Evolutionary conservation across 53 echinoderm and acorn worm species (phyloP).

Genomic region (Paracentrotus lividus): DNA sequence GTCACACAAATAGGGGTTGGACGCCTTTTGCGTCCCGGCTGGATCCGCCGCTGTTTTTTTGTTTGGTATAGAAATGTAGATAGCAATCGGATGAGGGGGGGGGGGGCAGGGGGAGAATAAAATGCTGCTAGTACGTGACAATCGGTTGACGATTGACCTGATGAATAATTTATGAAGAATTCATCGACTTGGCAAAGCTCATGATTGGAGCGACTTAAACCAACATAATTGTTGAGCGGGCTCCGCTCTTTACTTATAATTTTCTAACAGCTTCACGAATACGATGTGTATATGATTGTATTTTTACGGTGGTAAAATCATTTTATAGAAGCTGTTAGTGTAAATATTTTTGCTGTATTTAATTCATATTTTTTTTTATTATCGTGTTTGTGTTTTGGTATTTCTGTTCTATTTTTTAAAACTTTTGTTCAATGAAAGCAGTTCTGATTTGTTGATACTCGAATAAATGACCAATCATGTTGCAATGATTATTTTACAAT

Average conservation of each 20-base stretch:
- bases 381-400: conserved; percentile 22
- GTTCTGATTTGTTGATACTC: conserved; percentile 31
- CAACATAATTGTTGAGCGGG: background rate
- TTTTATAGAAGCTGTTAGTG: background rate
- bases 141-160: background rate
- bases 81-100: no score
- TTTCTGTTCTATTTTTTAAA: conserved; percentile 39
- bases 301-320: background rate
- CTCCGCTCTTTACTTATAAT: background rate
- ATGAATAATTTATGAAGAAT: conserved; percentile 21
- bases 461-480: conserved; percentile 38
- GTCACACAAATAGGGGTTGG: no score
- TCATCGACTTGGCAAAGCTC: background rate
- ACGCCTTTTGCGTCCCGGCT: no score
- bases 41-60: no score
- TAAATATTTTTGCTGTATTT: conserved; percentile 1
- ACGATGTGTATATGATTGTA: background rate
- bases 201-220: background rate
- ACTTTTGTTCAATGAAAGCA: conserved; percentile 32
- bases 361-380: background rate
- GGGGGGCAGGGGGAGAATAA: no score
- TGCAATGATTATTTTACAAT: conserved; percentile 22
- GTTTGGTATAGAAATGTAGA: no score
- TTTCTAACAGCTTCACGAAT: background rate
- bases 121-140: background rate